Conservation (phyloP, 2,888 invertebrate species). For the Listrodromus nycthemerus region DNA sequence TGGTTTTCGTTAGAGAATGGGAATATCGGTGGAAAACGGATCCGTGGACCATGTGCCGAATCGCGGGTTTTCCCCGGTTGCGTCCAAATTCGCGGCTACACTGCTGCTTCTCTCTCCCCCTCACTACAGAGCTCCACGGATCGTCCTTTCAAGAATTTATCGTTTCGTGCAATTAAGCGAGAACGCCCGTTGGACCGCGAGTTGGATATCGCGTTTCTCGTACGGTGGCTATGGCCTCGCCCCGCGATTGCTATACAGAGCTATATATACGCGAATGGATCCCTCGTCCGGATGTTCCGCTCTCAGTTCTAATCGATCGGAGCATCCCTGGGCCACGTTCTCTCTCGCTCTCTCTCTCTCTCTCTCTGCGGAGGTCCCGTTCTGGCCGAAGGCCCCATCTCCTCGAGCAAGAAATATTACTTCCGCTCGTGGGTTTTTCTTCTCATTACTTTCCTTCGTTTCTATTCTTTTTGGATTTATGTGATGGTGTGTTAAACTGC, state of each 20-base stretch:
- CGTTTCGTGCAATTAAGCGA: slow-evolving; percentile 77
- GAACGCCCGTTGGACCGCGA: slow-evolving; percentile 70
- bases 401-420: slow-evolving; percentile 55
- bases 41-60: slow-evolving; percentile 34
- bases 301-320: slow-evolving; percentile 67
- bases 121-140: slow-evolving; percentile 37
- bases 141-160: slow-evolving; percentile 78
- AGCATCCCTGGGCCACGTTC: slow-evolving; percentile 48
- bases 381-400: slow-evolving; percentile 6
- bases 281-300: slow-evolving; percentile 43
- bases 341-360: slow-evolving; percentile 11
- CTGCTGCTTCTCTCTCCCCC: not conserved
- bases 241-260: not conserved
- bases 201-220: slow-evolving; percentile 60
- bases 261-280: slow-evolving; percentile 16
- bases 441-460: slow-evolving; percentile 22
- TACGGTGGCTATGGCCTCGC: slow-evolving; percentile 39
- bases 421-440: slow-evolving; percentile 59
- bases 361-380: slow-evolving; percentile 13
- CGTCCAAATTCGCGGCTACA: not conserved
- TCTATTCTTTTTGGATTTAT: not conserved
- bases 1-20: slow-evolving; percentile 68
- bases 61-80: not conserved
- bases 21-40: slow-evolving; percentile 52
- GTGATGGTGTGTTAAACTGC: slow-evolving; percentile 11